Evolutionary conservation across 2,797 vertebrate species (phyloP), one percentile per base, ranked within the genome.

Genomic region (Carapus acus): DNA sequence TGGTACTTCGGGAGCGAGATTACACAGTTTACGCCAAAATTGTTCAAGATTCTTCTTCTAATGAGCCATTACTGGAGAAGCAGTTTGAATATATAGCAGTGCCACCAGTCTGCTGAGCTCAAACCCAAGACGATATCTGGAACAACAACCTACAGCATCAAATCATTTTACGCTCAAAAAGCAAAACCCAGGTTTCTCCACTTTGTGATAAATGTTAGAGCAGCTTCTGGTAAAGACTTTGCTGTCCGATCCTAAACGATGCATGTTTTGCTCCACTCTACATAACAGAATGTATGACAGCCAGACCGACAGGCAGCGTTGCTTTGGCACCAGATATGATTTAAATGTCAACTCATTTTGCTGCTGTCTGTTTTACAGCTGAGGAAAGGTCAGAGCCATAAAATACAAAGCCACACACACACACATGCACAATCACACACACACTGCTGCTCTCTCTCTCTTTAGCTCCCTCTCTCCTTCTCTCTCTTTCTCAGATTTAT

Each of bases 341-440:
- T 41, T 54, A 69, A 79, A 81, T 71, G 76, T 63, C 65, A 74
- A 58, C 58, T 67, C 53, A 47, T 60, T 64, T 18, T 14, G 24
- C 9, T 36, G 15, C 17, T 37, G 62, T n/a, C 40, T 51, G 34
- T 70, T 67, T 69, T 63, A 73, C 34, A 61, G 65, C 58, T 55
- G 20, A 40, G n/a, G 17, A 77, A 83, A 86, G 73, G 79, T 78
- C 77, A 76, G 51, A 58, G 41, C 37, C 21, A 54, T 66, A 57
- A 76, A 67, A 27, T 27, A 27, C 24, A 27, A 27, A 27, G 24
- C 4, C 19, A 42, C 27, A 41, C 44, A 57, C 15, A 23, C 44
- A 40, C 37, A 42, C 44, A 33, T 19, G 34, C 37, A 40, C 45
- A 39, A 41, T 41, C 19, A n/a, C 20, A 37, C 20, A 27, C 45